A percentile compares a stretch with the other conserved stretches of the same genome.
Conservation (phyloP, 2,888 invertebrate species). For the Drosophila rubida region DNA sequence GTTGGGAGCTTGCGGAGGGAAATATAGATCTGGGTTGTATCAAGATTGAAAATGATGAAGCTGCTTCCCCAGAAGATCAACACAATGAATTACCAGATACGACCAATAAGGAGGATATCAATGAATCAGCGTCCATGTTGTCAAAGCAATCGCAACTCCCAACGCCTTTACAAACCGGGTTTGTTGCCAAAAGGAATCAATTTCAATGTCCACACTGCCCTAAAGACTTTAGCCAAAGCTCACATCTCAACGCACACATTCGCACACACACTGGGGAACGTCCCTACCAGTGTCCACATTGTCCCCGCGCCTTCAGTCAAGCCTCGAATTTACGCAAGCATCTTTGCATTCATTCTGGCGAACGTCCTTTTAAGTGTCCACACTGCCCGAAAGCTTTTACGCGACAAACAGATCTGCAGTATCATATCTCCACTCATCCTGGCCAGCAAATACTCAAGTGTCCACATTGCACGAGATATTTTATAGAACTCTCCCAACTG, state of each 20-base stretch:
- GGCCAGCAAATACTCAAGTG: conserved; percentile 45
- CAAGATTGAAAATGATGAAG: conserved; percentile 26
- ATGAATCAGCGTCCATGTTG: background rate
- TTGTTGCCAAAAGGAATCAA: conserved; percentile 9
- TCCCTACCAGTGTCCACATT: conserved; percentile 36
- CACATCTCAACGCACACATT: conserved; percentile 40
- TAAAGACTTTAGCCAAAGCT: conserved; percentile 32
- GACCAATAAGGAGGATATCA: background rate
- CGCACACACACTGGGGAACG: conserved; percentile 44
- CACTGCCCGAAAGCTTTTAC: conserved; percentile 37
- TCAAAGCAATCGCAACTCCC: background rate
- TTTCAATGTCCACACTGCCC: conserved; percentile 36
- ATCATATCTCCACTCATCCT: conserved; percentile 47
- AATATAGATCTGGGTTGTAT: conserved; percentile 33
- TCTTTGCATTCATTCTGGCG: conserved; percentile 41
- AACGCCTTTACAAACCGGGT: background rate
- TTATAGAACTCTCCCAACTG: conserved; percentile 33
- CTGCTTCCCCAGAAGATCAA: too few relatives aligned
- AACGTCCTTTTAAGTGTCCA: conserved; percentile 49
- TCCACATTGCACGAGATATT: conserved; percentile 41
- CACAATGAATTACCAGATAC: background rate
- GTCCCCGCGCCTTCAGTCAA: conserved; percentile 39
- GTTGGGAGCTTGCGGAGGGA: conserved; percentile 25
- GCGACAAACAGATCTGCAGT: conserved; percentile 43
- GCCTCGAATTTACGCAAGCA: conserved; percentile 46